A percentile compares a stretch with the other conserved stretches of the same genome.
Evolutionary conservation across 2,113 vertebrate species (phyloP).

Genomic region (Megaptera novaeangliae): DNA sequence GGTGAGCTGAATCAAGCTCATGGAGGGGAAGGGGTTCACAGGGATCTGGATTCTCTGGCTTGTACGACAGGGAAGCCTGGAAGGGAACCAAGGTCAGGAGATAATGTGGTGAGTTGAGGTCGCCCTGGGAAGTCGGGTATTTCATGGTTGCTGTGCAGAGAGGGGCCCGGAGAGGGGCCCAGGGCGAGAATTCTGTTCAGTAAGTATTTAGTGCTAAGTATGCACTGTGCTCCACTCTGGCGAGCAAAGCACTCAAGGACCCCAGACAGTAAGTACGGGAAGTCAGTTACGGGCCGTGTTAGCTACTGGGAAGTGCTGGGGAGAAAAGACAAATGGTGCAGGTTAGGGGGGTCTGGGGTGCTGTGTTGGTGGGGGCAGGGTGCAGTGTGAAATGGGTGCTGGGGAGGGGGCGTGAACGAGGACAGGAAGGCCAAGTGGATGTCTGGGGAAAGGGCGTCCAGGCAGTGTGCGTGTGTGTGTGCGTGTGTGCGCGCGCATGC

Average conservation of each 20-base stretch:
- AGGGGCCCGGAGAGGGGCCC: too few relatives aligned
- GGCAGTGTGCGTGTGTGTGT: not conserved
- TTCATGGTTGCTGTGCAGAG: not conserved
- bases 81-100: not conserved
- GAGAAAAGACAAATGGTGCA: not conserved
- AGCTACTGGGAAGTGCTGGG: too few relatives aligned
- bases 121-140: not conserved
- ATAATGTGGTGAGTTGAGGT: not conserved
- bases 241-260: not conserved
- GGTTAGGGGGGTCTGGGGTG: not conserved
- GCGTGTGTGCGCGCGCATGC: too few relatives aligned
- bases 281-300: not conserved
- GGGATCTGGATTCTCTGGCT: too few relatives aligned
- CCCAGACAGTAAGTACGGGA: not conserved
- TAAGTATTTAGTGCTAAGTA: too few relatives aligned
- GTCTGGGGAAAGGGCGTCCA: not conserved
- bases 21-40: too few relatives aligned
- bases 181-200: not conserved
- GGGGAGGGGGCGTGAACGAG: not conserved
- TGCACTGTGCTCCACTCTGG: not conserved
- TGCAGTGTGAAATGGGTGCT: not conserved
- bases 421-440: not conserved
- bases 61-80: not conserved
- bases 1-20: not conserved
- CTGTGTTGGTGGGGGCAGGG: not conserved